phyloP scores from a whole-genome alignment of 30 jellyfish, hydroid and myxozoan species.

The Sanderia malayensis region DNA sequence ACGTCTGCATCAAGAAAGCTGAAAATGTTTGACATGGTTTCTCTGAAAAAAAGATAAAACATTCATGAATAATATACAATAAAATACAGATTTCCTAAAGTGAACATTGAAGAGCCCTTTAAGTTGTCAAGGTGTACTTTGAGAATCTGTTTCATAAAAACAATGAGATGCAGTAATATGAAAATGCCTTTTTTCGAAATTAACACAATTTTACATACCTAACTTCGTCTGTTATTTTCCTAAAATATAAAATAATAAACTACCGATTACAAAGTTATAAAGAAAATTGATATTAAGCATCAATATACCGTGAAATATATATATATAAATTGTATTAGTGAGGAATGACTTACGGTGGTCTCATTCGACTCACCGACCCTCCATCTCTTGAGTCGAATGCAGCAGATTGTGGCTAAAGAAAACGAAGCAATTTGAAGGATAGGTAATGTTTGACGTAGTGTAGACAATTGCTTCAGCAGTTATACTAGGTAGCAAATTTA shows the following conservation, averaged over 20 bases:
- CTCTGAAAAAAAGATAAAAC: slow-evolving; percentile 30
- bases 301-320: too few relatives aligned
- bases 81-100: background rate
- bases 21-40: slow-evolving; percentile 75
- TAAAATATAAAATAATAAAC: slow-evolving; percentile 22
- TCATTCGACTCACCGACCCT: slow-evolving; percentile 28
- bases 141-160: too few relatives aligned
- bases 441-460: background rate
- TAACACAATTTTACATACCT: too few relatives aligned
- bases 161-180: too few relatives aligned
- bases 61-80: too few relatives aligned
- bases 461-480: background rate
- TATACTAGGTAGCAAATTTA: too few relatives aligned
- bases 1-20: slow-evolving; percentile 77
- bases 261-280: too few relatives aligned
- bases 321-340: too few relatives aligned
- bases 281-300: too few relatives aligned
- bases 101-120: too few relatives aligned
- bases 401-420: slow-evolving; percentile 18
- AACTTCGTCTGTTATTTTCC: slow-evolving; percentile 57
- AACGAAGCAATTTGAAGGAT: background rate
- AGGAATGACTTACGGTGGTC: slow-evolving; percentile 62
- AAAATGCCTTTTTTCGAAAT: too few relatives aligned
- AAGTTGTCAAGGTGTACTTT: too few relatives aligned
- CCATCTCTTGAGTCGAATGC: slow-evolving; percentile 44